phyloP scores from a whole-genome alignment of 1,140 invertebrate genomes.

The Leucophenga varia region DNA sequence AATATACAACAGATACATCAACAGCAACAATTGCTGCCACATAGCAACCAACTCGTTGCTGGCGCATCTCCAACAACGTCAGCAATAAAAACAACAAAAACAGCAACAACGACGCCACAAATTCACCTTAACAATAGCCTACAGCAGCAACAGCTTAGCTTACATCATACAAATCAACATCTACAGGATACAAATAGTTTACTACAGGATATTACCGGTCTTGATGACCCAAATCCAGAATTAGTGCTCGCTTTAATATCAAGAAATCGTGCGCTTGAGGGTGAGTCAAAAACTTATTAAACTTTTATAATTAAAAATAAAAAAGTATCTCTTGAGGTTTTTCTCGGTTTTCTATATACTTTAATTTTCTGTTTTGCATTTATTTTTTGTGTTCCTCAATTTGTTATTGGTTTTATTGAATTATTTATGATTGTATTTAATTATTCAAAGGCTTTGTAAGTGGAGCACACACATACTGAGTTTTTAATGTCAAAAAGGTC shows the following conservation, averaged over 20 bases:
- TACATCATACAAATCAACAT: slow-evolving; percentile 4
- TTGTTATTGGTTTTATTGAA: not conserved
- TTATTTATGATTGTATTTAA: slow-evolving; percentile 32
- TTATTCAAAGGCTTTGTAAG: slow-evolving; percentile 43
- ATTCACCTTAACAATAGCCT: slow-evolving; percentile 9
- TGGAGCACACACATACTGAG: too few relatives aligned
- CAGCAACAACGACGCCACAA: slow-evolving; percentile 46
- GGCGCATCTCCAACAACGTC: not conserved
- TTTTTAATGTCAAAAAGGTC: too few relatives aligned
- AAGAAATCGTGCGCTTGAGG: slow-evolving; percentile 85
- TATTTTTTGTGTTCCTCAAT: too few relatives aligned
- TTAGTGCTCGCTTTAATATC: slow-evolving; percentile 79
- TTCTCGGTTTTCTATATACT: slow-evolving; percentile 11
- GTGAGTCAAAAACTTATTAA: too few relatives aligned
- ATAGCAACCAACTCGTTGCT: slow-evolving; percentile 17
- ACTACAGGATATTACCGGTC: slow-evolving; percentile 28
- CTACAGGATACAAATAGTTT: slow-evolving; percentile 7
- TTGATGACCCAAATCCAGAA: slow-evolving; percentile 70
- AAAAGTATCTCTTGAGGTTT: too few relatives aligned
- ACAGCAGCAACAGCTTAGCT: slow-evolving; percentile 24
- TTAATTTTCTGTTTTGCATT: slow-evolving; percentile 6
- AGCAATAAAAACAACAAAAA: slow-evolving; percentile 27
- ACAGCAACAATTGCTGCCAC: slow-evolving; percentile 24
- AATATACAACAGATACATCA: slow-evolving; percentile 33
- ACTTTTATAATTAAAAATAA: too few relatives aligned